Base-by-base conservation (phyloP, 2,888 invertebrate species). In the Nudaria mundana region DNA sequence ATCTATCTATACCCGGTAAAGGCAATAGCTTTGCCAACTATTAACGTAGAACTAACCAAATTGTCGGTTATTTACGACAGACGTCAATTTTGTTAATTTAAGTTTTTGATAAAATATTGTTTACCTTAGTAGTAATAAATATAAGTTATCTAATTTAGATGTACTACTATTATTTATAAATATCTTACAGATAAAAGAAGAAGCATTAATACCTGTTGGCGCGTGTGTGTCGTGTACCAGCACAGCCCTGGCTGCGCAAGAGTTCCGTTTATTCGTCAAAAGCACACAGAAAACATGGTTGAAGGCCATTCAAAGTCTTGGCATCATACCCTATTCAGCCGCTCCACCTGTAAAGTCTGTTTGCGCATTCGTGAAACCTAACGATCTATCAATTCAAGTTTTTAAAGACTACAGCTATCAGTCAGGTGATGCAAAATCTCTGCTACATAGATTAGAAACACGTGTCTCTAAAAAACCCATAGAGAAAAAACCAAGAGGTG, bases 101-200 rank as follows among this genome's bases (percentile, higher is more conserved):
- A n/a, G n/a, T n/a, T n/a, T n/a, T n/a, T n/a, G n/a, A n/a, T n/a
- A n/a, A n/a, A n/a, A n/a, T n/a, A n/a, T n/a, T n/a, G n/a, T n/a
- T n/a, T n/a, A n/a, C n/a, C n/a, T n/a, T n/a, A n/a, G n/a, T n/a
- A n/a, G n/a, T n/a, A 16, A 22, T 28, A 35, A 26, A 20, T 20
- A 15, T n/a, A n/a, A n/a, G n/a, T n/a, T n/a, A n/a, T n/a, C n/a
- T n/a, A n/a, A n/a, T 30, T 16, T 3, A 30, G 8, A 24, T n/a
- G n/a, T n/a, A 10, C n/a, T 18, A 26, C 24, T 28, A 29, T 32
- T 15, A 38, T 35, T 26, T 30, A 28, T 5, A 20, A 10, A 13
- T 14, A 15, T 40, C 41, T 83, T 80, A n/a, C 81, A 88, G 87
- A 57, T 84, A 35, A 39, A 44, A 22, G 81, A 80, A 34, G 86